Evolutionary conservation across 2,888 invertebrate genomes (phyloP), one percentile per base, ranked within the genome.

Genomic region (Drosophila pseudotakahashii): DNA sequence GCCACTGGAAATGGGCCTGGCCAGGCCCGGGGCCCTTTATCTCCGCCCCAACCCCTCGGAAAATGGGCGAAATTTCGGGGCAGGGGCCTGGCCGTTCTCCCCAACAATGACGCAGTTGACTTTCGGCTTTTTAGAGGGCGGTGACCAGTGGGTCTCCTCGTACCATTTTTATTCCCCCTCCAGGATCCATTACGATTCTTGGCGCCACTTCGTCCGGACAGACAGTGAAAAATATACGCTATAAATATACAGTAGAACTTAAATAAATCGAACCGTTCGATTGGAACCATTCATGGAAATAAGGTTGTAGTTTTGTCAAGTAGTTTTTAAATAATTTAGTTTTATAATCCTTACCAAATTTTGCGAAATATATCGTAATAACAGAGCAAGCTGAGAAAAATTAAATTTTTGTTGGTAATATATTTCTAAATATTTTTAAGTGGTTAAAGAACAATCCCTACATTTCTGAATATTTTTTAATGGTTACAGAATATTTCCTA

Each of bases 51-150:
- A 3, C 30, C 45, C 7, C 44, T 50, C 14, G 19, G 50, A 48
- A 67, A 64, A 59, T 63, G 30, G 23, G 7, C 30, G 30, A 47
- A 41, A 37, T 23, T 13, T n/a, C n/a, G 19, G 26, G 41, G 41
- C n/a, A 39, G n/a, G 19, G 41, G 41, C 16, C 39, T 23, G 13
- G 13, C n/a, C 7, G 9, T 34, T 34, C 32, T 7, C 26, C 48
- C 48, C 55, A 76, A 81, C 78, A 75, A 77, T 82, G 82, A 82
- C 89, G 89, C 82, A 81, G 81, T 88, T 81, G 85, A 79, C 79
- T 79, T 76, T 88, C 73, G 70, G 52, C 36, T 37, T 53, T 19
- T 34, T 41, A 52, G 36, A 45, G 58, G 73, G 61, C 66, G 76
- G 71, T 78, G 81, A 73, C 86, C 78, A 83, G 69, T 66, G 64